Percentiles rank a stretch among this genome's conserved stretches.
phyloP scores from a whole-genome alignment of 1,140 invertebrate genomes.

The Wasmannia auropunctata region DNA sequence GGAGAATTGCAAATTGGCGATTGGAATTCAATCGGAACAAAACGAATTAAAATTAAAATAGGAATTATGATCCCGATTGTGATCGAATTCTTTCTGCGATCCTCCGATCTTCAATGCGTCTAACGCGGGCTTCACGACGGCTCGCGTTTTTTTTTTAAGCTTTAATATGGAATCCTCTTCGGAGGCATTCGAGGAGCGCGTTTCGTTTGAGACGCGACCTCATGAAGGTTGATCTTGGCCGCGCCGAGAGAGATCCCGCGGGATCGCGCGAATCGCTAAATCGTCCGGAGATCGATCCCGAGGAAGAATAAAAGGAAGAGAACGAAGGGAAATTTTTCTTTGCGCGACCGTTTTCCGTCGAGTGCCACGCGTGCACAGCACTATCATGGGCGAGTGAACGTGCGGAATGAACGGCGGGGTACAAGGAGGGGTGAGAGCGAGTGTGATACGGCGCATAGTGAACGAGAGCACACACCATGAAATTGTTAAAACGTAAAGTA shows the following conservation, averaged over 20 bases:
- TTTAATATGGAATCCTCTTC: not conserved
- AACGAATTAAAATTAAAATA: too few relatives aligned
- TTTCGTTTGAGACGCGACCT: not conserved
- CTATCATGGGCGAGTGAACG: not conserved
- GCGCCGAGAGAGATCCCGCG: not conserved
- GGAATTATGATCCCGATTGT: too few relatives aligned
- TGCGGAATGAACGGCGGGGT: constrained; percentile 1
- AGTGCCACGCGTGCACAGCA: not conserved
- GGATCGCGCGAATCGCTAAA: constrained; percentile 13
- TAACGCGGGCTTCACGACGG: not conserved
- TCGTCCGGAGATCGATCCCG: not conserved
- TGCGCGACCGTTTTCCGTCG: not conserved
- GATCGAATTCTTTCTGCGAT: too few relatives aligned
- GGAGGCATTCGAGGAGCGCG: not conserved
- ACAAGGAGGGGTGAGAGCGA: constrained; percentile 15
- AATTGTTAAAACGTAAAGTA: constrained; percentile 54
- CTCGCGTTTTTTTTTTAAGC: not conserved
- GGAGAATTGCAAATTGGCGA: too few relatives aligned
- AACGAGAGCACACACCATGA: constrained; percentile 24
- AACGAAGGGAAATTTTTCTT: not conserved
- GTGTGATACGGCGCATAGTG: constrained; percentile 20
- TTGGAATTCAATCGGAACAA: too few relatives aligned
- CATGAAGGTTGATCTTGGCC: not conserved
- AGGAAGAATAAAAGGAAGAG: not conserved
- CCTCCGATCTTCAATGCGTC: too few relatives aligned